Conservation (phyloP, 2,888 invertebrate genomes). For the Chrysodeixis includens region DNA sequence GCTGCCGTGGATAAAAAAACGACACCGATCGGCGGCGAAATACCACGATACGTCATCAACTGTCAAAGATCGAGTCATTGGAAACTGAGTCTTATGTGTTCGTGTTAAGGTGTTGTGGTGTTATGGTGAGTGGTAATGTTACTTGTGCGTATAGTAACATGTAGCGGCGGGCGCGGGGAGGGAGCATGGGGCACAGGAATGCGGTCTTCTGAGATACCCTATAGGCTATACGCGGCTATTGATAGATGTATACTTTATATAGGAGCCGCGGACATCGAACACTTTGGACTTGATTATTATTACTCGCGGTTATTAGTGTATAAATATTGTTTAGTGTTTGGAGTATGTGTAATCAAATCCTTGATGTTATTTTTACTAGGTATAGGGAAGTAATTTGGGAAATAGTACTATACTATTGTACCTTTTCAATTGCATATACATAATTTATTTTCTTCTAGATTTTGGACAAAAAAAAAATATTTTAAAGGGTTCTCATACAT, state of each 20-base stretch:
- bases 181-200: constrained; percentile 79
- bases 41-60: constrained; percentile 49
- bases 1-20: constrained; percentile 79
- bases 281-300: constrained; percentile 57
- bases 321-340: not conserved
- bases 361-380: no score
- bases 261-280: constrained; percentile 62
- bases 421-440: no score
- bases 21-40: constrained; percentile 73
- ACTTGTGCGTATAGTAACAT: constrained; percentile 69
- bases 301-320: constrained; percentile 1
- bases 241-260: constrained; percentile 76
- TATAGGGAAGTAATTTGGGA: no score
- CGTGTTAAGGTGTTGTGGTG: constrained; percentile 41
- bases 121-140: constrained; percentile 41
- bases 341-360: no score
- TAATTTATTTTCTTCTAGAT: no score
- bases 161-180: constrained; percentile 68
- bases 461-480: no score
- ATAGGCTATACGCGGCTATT: constrained; percentile 76
- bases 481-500: no score
- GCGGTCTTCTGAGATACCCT: constrained; percentile 86
- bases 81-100: constrained; percentile 57
- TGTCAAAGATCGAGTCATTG: constrained; percentile 11
- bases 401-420: no score